Percentiles rank a stretch among this genome's conserved stretches.
Evolutionary conservation across 1,140 invertebrate genomes (phyloP).

Genomic region (Drosophila parvula): DNA sequence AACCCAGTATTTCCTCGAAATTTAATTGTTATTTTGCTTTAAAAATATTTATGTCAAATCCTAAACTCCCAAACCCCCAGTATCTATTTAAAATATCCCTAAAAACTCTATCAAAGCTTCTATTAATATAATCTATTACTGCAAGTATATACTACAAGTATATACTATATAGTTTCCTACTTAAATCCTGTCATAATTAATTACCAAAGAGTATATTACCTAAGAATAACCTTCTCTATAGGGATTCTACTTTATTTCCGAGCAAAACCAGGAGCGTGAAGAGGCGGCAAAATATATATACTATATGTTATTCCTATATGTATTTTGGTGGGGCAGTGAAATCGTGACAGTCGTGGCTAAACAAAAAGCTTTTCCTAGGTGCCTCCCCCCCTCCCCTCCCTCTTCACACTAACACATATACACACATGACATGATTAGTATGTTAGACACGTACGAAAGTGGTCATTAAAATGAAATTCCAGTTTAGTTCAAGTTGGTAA

Average conservation of each 20-base stretch:
- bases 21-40: not conserved
- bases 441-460: constrained; percentile 83
- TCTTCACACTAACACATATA: constrained; percentile 40
- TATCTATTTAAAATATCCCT: too few species aligned
- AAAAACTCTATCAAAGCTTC: too few species aligned
- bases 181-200: too few species aligned
- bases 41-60: too few species aligned
- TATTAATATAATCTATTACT: too few species aligned
- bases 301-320: constrained; percentile 1
- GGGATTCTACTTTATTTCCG: not conserved
- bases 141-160: too few species aligned
- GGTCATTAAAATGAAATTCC: constrained; percentile 84
- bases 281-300: constrained; percentile 3
- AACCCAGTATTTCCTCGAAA: too few species aligned
- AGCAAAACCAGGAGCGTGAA: constrained; percentile 4
- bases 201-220: not conserved
- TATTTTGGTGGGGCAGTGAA: constrained; percentile 23
- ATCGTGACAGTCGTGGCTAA: constrained; percentile 67
- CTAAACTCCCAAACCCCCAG: too few species aligned
- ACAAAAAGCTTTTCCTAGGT: constrained; percentile 59
- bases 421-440: constrained; percentile 81
- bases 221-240: not conserved
- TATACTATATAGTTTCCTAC: too few species aligned
- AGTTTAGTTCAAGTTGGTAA: constrained; percentile 81
- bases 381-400: not conserved